A percentile compares a stretch with the other conserved stretches of the same genome.
Evolutionary conservation across 2,888 invertebrate genomes (phyloP).

Genomic region (Chloroclystis v-ata): DNA sequence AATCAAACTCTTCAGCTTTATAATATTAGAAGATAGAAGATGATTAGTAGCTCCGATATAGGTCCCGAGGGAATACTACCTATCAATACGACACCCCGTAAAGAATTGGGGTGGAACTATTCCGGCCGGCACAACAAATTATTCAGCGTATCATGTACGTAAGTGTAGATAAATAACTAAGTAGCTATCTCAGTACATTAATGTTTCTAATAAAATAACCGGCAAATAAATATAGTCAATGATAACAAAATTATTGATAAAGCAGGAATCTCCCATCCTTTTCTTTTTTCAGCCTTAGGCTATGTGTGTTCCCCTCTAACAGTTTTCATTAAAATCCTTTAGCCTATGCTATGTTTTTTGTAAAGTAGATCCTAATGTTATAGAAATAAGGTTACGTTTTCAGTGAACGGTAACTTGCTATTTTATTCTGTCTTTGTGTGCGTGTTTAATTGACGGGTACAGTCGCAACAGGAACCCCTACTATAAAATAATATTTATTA

Average conservation of each 20-base stretch:
- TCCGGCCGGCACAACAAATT: no score
- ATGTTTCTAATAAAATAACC: neutral
- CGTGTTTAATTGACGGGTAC: conserved; percentile 58
- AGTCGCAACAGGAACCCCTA: conserved; percentile 33
- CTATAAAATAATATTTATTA: no score
- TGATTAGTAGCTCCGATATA: no score
- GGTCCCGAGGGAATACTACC: no score
- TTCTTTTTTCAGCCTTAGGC: conserved; percentile 24
- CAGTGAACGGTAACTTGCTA: conserved; percentile 11
- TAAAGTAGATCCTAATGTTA: conserved; percentile 15
- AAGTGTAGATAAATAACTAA: neutral
- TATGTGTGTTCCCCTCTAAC: conserved; percentile 33
- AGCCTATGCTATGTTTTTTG: conserved; percentile 26
- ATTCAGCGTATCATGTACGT: conserved; percentile 70
- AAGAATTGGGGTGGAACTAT: no score
- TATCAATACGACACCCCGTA: no score
- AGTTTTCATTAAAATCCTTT: conserved; percentile 41
- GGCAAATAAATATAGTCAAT: conserved; percentile 1
- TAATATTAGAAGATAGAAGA: no score
- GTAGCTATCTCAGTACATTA: neutral
- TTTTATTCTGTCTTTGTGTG: conserved; percentile 41
- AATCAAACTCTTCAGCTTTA: no score
- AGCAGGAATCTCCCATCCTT: conserved; percentile 29
- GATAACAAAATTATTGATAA: conserved; percentile 21
- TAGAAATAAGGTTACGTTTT: conserved; percentile 27